phyloP scores from a whole-genome alignment of 2,888 invertebrate species.

The Pilophorus perplexus region DNA sequence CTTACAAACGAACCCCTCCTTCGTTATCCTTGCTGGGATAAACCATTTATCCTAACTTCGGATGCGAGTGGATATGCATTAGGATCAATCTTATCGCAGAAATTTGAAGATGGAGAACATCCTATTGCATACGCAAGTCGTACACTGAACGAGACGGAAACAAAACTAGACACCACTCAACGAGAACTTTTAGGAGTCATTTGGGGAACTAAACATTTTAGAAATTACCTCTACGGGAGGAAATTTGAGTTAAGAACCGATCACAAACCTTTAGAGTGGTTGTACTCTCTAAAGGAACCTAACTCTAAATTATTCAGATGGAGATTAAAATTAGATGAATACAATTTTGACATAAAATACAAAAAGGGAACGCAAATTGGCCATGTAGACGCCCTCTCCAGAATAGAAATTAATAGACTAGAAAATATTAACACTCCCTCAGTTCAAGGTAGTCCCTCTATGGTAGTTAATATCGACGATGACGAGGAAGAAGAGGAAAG shows the following conservation, averaged over 20 bases:
- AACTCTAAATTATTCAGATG: slow-evolving; percentile 51
- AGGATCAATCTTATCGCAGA: slow-evolving; percentile 50
- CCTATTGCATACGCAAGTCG: slow-evolving; percentile 51
- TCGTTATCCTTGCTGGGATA: slow-evolving; percentile 50
- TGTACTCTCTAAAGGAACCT: slow-evolving; percentile 51
- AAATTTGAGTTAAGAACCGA: slow-evolving; percentile 53
- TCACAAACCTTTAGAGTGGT: slow-evolving; percentile 51
- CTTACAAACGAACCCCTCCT: slow-evolving; percentile 31
- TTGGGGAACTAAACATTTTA: slow-evolving; percentile 49
- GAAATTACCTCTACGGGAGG: slow-evolving; percentile 51
- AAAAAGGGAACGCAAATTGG: slow-evolving; percentile 41
- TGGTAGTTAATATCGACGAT: not conserved
- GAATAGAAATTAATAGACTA: slow-evolving; percentile 5
- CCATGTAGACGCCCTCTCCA: slow-evolving; percentile 43
- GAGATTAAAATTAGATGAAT: slow-evolving; percentile 51
- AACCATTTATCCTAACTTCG: slow-evolving; percentile 50
- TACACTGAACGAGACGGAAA: slow-evolving; percentile 50
- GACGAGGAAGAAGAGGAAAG: not conserved
- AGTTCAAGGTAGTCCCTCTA: no score
- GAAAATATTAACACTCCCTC: not conserved
- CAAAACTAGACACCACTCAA: slow-evolving; percentile 46
- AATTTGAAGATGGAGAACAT: slow-evolving; percentile 49
- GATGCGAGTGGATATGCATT: slow-evolving; percentile 50
- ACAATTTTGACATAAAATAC: slow-evolving; percentile 47
- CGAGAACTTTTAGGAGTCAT: slow-evolving; percentile 49